Evolutionary conservation across 2,797 vertebrate species (phyloP).

Genomic region (Myotis myotis): DNA sequence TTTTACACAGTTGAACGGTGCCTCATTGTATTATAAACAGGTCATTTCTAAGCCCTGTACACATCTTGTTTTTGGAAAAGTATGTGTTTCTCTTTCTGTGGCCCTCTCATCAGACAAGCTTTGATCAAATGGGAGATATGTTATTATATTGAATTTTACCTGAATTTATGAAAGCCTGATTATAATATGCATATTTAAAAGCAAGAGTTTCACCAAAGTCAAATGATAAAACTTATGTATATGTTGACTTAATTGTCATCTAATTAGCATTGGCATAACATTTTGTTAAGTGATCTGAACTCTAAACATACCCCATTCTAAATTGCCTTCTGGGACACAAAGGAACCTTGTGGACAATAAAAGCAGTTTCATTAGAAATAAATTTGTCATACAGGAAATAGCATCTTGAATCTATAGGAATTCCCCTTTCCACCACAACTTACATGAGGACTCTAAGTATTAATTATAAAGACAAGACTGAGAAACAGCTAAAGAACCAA

Average conservation of each 20-base stretch:
- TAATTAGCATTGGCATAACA: background rate
- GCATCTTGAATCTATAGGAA: slow-evolving; percentile 4
- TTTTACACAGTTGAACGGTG: slow-evolving; percentile 20
- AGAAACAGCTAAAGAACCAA: slow-evolving; percentile 31
- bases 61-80: slow-evolving; percentile 31
- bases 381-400: slow-evolving; percentile 9
- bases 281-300: slow-evolving; percentile 23
- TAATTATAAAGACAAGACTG: slow-evolving; percentile 9
- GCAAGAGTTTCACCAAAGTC: slow-evolving; percentile 14
- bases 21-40: background rate
- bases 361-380: slow-evolving; percentile 23
- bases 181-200: background rate
- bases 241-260: slow-evolving; percentile 21
- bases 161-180: slow-evolving; percentile 2
- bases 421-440: slow-evolving; percentile 30
- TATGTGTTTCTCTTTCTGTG: background rate
- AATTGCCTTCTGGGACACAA: slow-evolving; percentile 22
- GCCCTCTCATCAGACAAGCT: background rate
- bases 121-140: background rate
- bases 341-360: slow-evolving; percentile 28
- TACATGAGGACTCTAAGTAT: slow-evolving; percentile 37
- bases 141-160: slow-evolving; percentile 26
- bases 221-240: background rate
- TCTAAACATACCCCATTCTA: slow-evolving; percentile 11
- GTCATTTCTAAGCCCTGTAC: background rate